Base-by-base conservation (phyloP, 1,140 invertebrate species). In the Plutomurus gul region DNA sequence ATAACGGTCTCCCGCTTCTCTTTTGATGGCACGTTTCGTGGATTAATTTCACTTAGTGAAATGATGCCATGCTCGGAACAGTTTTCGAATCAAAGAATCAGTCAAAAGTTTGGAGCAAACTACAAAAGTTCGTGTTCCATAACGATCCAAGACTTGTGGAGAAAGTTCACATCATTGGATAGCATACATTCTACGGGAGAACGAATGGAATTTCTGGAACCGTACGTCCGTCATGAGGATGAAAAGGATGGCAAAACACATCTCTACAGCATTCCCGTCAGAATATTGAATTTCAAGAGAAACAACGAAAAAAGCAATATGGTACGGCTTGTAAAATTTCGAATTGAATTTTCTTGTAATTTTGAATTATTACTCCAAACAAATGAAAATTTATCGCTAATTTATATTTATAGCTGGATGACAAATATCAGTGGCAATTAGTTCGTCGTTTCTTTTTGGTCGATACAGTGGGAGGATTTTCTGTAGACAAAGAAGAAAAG, bases 361-460 rank as follows among this genome's bases (percentile, higher is more conserved):
- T 43, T 13, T 43, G 2, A 3, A 8, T 43, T 43, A 43, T 43
- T 43, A 13, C 10, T 8, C n/a, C 10, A 43, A 2, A 43, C n/a
- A n/a, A 7, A 43, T 43, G 11, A n/a, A 16, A 46, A 4, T 16
- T 16, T 46, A 46, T 6, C 49, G 39, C 33, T n/a, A 33, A 56
- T 73, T 78, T 43, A 20, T 77, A 81, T 30, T 81, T 85, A 65
- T 77, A 88, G 85, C 85, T 84, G 8, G 84, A 85, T 37, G 87
- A 89, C 82, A 84, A 85, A 81, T 88, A 88, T 37, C 86, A 90
- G 46, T 90, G 90, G 90, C 88, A 90, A 78, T 84, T 94, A 18
- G 89, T 91, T 0, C 87, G 90, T 75, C 88, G 92, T 77, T 92
- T 93, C 84, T 92, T 93, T 84, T 81, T 93, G 3, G 87, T 92